These are phyloP conservation scores for Babylonia areolata DNA, from an alignment of 1,140 invertebrate genomes.

Conservation along the genomic window DNA sequence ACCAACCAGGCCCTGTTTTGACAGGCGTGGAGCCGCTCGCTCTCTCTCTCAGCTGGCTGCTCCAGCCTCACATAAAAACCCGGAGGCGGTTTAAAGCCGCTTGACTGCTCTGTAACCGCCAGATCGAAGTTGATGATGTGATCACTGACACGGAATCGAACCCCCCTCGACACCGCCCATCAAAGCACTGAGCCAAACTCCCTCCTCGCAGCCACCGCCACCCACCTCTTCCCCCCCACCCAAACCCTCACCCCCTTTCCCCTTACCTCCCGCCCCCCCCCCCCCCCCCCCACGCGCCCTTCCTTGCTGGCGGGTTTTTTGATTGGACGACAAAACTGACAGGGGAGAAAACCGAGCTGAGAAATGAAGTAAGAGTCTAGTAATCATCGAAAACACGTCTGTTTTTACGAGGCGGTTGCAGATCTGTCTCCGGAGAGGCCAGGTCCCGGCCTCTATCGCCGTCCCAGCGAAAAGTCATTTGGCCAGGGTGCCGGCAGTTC, in stretches of 20 bases:
- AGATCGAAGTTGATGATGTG: background rate
- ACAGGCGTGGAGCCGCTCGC: too few relatives aligned
- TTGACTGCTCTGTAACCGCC: background rate
- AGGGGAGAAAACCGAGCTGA: background rate
- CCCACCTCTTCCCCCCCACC: too few relatives aligned
- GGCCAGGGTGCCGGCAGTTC: conserved; percentile 4
- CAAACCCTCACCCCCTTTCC: too few relatives aligned
- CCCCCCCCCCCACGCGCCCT: background rate
- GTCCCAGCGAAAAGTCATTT: conserved; percentile 38
- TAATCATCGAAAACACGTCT: conserved; percentile 26
- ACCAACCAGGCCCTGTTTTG: too few relatives aligned
- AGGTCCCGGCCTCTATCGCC: conserved; percentile 17
- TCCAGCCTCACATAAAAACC: too few relatives aligned
- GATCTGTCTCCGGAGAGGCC: conserved; percentile 18
- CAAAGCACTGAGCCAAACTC: background rate
- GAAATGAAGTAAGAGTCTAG: conserved; percentile 31
- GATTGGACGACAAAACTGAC: background rate
- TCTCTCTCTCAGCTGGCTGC: too few relatives aligned
- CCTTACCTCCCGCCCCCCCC: background rate
- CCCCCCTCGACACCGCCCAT: background rate
- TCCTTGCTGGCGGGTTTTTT: conserved; percentile 1
- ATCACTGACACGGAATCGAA: conserved; percentile 7
- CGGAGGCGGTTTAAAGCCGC: background rate
- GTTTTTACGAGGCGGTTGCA: conserved; percentile 16
- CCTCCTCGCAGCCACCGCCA: too few relatives aligned